Percentiles rank a stretch among this genome's conserved stretches.
phyloP scores from a whole-genome alignment of 1,140 invertebrate genomes.

The Drosophila lowei region DNA sequence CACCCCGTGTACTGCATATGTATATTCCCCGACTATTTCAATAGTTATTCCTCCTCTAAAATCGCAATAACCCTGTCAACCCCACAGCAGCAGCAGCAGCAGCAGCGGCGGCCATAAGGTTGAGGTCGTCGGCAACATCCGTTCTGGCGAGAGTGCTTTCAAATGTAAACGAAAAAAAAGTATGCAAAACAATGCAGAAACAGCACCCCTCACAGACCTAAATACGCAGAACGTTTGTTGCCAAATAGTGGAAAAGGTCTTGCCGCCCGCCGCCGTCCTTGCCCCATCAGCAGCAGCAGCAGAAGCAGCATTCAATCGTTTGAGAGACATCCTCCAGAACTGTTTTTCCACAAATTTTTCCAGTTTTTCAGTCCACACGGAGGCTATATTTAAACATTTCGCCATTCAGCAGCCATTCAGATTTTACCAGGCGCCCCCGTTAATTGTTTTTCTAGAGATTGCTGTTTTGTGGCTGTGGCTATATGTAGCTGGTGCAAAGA shows the following conservation, averaged over 20 bases:
- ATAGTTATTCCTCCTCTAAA: conserved; percentile 26
- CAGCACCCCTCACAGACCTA: conserved; percentile 18
- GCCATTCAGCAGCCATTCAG: conserved; percentile 60
- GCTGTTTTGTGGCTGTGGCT: conserved; percentile 19
- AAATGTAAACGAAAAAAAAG: conserved; percentile 72
- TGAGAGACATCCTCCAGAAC: conserved; percentile 25
- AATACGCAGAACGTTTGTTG: conserved; percentile 26
- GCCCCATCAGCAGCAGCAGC: background rate
- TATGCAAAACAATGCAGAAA: conserved; percentile 71
- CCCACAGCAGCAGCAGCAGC: background rate
- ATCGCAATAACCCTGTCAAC: conserved; percentile 4
- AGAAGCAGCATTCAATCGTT: background rate
- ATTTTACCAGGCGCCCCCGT: conserved; percentile 38
- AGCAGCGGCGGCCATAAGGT: conserved; percentile 53
- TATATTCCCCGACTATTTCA: conserved; percentile 21
- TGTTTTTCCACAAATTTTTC: conserved; percentile 34
- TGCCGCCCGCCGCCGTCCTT: conserved; percentile 11
- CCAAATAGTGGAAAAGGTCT: conserved; percentile 34
- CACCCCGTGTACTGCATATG: background rate
- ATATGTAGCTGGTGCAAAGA: background rate
- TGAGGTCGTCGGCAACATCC: conserved; percentile 77
- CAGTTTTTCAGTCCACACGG: conserved; percentile 22
- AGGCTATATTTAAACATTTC: conserved; percentile 71
- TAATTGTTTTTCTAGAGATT: conserved; percentile 44
- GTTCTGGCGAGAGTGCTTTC: conserved; percentile 71